A percentile compares a stretch with the other conserved stretches of the same genome.
These are phyloP conservation scores for Glareola pratincola DNA, from an alignment of 2,113 vertebrate species.

Conservation along the genomic window DNA sequence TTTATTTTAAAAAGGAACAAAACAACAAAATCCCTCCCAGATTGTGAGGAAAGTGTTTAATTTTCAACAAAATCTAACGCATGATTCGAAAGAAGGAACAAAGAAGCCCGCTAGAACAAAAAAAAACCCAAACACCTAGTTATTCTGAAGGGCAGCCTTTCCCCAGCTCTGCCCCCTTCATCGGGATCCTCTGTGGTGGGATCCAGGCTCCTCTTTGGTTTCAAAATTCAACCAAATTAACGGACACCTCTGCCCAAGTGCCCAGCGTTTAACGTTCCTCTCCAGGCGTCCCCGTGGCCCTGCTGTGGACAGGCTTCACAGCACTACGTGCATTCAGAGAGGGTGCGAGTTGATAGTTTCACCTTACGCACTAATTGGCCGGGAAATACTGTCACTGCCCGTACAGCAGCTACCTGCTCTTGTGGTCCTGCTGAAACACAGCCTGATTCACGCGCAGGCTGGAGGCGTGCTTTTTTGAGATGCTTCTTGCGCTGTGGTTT, in stretches of 20 bases:
- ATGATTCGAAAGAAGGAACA: not conserved
- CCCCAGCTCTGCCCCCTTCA: not conserved
- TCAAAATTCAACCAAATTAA: not conserved
- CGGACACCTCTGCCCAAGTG: not conserved
- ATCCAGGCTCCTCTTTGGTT: not conserved
- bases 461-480: not conserved
- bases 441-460: not conserved
- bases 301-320: not conserved
- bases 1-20: not conserved
- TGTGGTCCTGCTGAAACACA: not conserved
- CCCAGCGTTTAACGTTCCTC: not conserved
- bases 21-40: not conserved
- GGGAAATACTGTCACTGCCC: not conserved
- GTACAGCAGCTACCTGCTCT: not conserved
- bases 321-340: not conserved
- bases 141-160: not conserved
- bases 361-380: not conserved
- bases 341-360: not conserved
- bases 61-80: not conserved
- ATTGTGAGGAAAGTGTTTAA: not conserved
- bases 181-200: not conserved
- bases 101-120: not conserved
- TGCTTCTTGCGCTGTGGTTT: not conserved
- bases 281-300: not conserved
- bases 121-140: not conserved